Evolutionary conservation across 2,797 vertebrate species (phyloP), one percentile per base, ranked within the genome.

Genomic region (Neosilurus mollespiculum): DNA sequence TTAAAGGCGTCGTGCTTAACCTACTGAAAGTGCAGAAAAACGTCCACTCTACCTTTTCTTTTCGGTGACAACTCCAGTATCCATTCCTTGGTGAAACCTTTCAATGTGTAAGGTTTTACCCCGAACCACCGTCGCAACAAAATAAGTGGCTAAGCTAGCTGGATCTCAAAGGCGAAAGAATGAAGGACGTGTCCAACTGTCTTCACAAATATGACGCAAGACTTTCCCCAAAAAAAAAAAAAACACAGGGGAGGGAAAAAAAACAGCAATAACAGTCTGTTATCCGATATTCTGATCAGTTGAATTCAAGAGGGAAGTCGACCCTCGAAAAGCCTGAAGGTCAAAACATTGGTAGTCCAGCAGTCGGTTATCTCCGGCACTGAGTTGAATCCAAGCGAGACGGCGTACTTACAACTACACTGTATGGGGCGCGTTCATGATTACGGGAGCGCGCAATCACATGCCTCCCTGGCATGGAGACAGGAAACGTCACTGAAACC

Each of bases 11-110:
- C 0, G 16, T 0, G 14, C 26, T 22, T 14, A n/a, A 65, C 26
- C 22, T 8, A 56, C 56, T n/a, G 4, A n/a, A 26, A 59, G 58
- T 14, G 12, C 15, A 64, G 11, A 72, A 20, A 82, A 14, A 2
- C 20, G 18, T 2, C 1, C n/a, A 65, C 16, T 24, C 14, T 95
- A 98, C 97, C 96, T 96, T 95, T 97, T 98, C 94, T 98, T 97
- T 94, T 97, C 97, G 92, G 93, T 95, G 94, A 94, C 94, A 91
- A 91, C 94, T 94, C 90, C 95, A 93, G 95, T 94, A 92, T 97
- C 96, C 96, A 97, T 97, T 87, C 88, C 88, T 87, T 85, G 88
- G 84, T 88, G 78, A 83, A 87, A 86, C 84, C 88, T 87, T 78
- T 87, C 78, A 81, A 26, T 79, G 78, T 43, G 84, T 86, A 81